Evolutionary conservation across 1,140 invertebrate genomes (phyloP), one percentile per base, ranked within the genome.

Genomic region (Ostrea edulis): DNA sequence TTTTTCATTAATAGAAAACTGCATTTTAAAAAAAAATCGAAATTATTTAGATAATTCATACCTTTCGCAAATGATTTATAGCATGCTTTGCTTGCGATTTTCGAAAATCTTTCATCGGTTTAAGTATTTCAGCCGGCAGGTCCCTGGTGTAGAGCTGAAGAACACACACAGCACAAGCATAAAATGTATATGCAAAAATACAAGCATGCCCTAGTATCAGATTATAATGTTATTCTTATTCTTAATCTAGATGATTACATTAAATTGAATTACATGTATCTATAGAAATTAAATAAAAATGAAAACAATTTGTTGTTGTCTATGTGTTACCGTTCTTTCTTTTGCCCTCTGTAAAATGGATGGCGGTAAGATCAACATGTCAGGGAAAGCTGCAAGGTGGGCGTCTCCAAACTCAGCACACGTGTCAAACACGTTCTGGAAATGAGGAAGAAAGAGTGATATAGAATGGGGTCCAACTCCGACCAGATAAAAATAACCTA

Each of bases 21-120:
- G 35, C 35, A 44, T 5, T 44, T 44, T 44, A 2, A 44, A 44
- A 2, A 44, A 44, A 44, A 44, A 44, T 44, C 1, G 35, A 44
- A 44, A 44, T 44, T 1, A 44, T 44, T 44, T 44, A 22, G 2
- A 68, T 29, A 12, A 20, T 29, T 7, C 51, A 53, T 83, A 83
- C 82, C 82, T 83, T 54, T 54, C 53, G 44, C 17, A 83, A 54
- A 22, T 22, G 44, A 22, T n/a, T 52, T 53, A 83, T 25, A n/a
- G 82, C 82, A 11, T 83, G 17, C 8, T 53, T 35, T n/a, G 82
- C 44, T 0, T 83, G 8, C 3, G 44, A 53, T 54, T 83, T 83
- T 35, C 82, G 44, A 54, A 83, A 83, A 83, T 83, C 82, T 11
- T 52, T 83, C 82, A 83, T 52, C 53, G 82, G 82, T 54, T 83